Base-by-base conservation (phyloP, 2,888 invertebrate species). In the Ethmia dodecea region DNA sequence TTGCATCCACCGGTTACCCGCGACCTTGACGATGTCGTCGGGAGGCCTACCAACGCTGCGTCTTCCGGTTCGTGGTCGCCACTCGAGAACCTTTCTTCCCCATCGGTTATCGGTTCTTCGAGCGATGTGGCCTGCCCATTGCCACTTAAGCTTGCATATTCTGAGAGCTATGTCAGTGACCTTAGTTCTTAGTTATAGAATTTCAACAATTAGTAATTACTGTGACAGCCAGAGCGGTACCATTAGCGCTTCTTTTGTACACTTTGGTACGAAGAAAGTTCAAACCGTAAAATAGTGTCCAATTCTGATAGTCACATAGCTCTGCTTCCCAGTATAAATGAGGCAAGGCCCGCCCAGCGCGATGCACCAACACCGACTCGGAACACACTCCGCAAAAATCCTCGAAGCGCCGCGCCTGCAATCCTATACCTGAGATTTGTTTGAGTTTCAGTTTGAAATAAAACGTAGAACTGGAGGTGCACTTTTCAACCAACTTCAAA, bases 241-340 rank as follows among this genome's bases (percentile, higher is more conserved):
- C 5, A 5, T 18, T 18, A 18, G 8, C 5, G 5, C 18, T 18
- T 18, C 18, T 18, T 18, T 5, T 18, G 5, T 18, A 5, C 8
- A 8, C 8, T 18, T 18, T 5, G 9, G 11, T 25, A 25, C n/a
- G 25, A 4, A 25, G 3, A 1, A 18, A 8, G 18, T 8, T 18
- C 8, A 18, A 5, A 18, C 18, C 8, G 18, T 18, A 18, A 5
- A 18, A 18, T 13, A 31, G n/a, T n/a, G n/a, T n/a, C n/a, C 18
- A n/a, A 37, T 29, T 44, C 32, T 30, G 35, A 3, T 6, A 8
- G 3, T 10, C 39, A 37, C 10, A 4, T 30, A 44, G 3, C 9
- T 42, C 50, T 43, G 39, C 30, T 13, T 28, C 11, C n/a, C 4
- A 33, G 38, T 51, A 55, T 45, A 58, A 56, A 60, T 53, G 56